These are phyloP conservation scores for Saturnia japonica DNA, from an alignment of 2,888 invertebrate species.

Conservation along the genomic window DNA sequence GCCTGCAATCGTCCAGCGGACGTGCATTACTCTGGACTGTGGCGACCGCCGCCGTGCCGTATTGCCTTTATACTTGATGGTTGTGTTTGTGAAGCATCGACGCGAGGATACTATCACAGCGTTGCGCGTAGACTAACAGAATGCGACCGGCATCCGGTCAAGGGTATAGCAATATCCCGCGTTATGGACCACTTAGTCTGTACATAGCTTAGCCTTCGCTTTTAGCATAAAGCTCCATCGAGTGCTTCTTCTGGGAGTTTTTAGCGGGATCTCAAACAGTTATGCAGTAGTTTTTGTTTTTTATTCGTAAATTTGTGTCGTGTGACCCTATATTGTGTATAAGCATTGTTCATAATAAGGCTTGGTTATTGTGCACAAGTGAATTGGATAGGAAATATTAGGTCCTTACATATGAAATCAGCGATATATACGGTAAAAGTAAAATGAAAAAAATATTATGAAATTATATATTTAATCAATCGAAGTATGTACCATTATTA, in stretches of 20 bases:
- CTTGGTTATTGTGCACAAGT: no score
- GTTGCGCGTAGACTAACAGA: constrained; percentile 74
- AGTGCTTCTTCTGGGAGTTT: background rate
- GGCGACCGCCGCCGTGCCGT: constrained; percentile 37
- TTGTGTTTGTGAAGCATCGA: constrained; percentile 37
- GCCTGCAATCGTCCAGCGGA: constrained; percentile 39
- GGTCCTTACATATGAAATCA: no score
- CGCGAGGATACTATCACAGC: constrained; percentile 66
- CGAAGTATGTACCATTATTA: no score
- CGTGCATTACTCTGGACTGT: constrained; percentile 60
- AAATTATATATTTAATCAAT: no score
- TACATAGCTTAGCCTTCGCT: background rate
- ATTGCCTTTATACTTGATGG: constrained; percentile 47
- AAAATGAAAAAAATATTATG: no score
- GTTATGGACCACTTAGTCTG: constrained; percentile 38
- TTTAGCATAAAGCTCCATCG: background rate
- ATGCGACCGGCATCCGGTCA: constrained; percentile 60
- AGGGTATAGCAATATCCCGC: constrained; percentile 58
- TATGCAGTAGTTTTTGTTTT: no score
- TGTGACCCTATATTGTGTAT: no score
- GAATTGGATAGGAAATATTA: no score
- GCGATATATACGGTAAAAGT: no score
- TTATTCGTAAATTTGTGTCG: no score
- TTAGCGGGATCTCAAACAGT: no score
- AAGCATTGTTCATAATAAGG: no score